These are phyloP conservation scores for Drosophila murphyi DNA, from an alignment of 1,140 invertebrate species.

Conservation along the genomic window DNA sequence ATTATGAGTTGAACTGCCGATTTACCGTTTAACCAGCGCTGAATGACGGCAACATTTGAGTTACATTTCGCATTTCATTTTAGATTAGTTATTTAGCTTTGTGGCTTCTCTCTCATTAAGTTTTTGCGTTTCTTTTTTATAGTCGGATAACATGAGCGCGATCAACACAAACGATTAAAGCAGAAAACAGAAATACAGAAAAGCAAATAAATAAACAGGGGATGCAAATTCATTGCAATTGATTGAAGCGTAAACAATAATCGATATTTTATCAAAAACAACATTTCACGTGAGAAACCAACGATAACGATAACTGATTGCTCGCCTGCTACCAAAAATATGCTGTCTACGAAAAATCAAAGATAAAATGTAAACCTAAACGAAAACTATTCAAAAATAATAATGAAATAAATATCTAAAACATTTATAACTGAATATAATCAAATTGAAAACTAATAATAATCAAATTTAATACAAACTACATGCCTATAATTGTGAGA, in stretches of 20 bases:
- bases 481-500: slow-evolving; percentile 46
- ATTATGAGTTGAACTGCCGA: slow-evolving; percentile 8
- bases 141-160: slow-evolving; percentile 45
- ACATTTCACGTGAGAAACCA: slow-evolving; percentile 52
- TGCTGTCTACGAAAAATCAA: slow-evolving; percentile 59
- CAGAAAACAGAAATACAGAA: slow-evolving; percentile 9
- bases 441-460: slow-evolving; percentile 30
- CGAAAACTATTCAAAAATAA: slow-evolving; percentile 13
- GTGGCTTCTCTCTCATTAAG: slow-evolving; percentile 44
- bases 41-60: slow-evolving; percentile 32
- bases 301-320: slow-evolving; percentile 67
- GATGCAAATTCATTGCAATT: slow-evolving; percentile 67
- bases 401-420: slow-evolving; percentile 3
- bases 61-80: slow-evolving; percentile 29
- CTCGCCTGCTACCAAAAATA: slow-evolving; percentile 68
- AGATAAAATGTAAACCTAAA: slow-evolving; percentile 1
- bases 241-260: slow-evolving; percentile 59
- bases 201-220: slow-evolving; percentile 44
- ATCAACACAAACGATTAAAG: slow-evolving; percentile 17
- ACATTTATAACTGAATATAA: slow-evolving; percentile 13
- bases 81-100: slow-evolving; percentile 27
- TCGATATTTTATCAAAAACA: slow-evolving; percentile 82
- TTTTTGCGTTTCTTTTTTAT: slow-evolving; percentile 29
- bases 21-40: slow-evolving; percentile 26
- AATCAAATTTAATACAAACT: slow-evolving; percentile 79